These are phyloP conservation scores for Nymphalis io DNA, from an alignment of 1,140 invertebrate species.

Conservation along the genomic window DNA sequence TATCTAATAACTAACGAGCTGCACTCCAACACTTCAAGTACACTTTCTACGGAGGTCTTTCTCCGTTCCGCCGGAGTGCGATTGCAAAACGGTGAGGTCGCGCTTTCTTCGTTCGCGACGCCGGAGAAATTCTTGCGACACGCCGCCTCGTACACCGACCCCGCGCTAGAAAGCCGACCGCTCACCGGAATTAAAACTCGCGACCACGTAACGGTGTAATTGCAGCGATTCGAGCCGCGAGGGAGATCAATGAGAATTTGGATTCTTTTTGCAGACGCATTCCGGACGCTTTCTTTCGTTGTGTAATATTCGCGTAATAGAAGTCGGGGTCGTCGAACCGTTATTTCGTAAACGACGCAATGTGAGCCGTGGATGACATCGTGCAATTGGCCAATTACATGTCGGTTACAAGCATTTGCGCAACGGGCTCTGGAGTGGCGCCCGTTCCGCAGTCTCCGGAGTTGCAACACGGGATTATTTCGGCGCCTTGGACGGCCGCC, in stretches of 20 bases:
- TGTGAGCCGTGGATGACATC: constrained; percentile 33
- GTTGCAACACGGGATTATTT: constrained; percentile 78
- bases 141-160: constrained; percentile 75
- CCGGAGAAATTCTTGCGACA: constrained; percentile 80
- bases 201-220: constrained; percentile 76
- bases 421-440: constrained; percentile 66
- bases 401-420: constrained; percentile 52
- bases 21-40: constrained; percentile 11
- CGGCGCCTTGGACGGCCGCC: constrained; percentile 74
- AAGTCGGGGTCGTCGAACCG: constrained; percentile 63
- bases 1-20: constrained; percentile 14
- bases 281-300: constrained; percentile 72
- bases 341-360: constrained; percentile 53
- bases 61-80: constrained; percentile 53
- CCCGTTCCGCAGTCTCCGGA: constrained; percentile 68
- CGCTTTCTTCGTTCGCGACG: constrained; percentile 79
- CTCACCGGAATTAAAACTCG: constrained; percentile 76
- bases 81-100: constrained; percentile 78
- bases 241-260: constrained; percentile 68
- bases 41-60: constrained; percentile 71
- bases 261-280: constrained; percentile 65
- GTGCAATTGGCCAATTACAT: constrained; percentile 60
- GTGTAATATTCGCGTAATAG: constrained; percentile 69
- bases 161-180: constrained; percentile 79
- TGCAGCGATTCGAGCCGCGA: constrained; percentile 69